Percentiles rank a stretch among this genome's conserved stretches.
phyloP scores from a whole-genome alignment of 2,113 vertebrate species.

The Hydropotes inermis region DNA sequence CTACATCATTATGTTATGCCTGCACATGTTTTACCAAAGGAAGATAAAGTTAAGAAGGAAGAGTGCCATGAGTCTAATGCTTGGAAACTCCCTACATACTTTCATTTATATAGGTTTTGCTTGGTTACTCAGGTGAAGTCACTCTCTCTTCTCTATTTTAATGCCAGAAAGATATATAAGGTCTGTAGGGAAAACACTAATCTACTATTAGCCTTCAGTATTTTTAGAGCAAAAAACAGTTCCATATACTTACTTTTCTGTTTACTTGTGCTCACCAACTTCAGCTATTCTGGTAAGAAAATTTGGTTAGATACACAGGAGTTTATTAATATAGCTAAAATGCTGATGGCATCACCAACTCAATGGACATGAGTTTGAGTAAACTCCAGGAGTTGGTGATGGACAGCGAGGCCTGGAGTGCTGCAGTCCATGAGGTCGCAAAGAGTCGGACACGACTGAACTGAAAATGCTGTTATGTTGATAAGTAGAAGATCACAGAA shows the following conservation, averaged over 20 bases:
- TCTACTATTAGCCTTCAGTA: slow-evolving; percentile 45
- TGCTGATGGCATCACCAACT: neutral
- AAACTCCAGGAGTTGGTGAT: neutral
- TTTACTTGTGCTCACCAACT: neutral
- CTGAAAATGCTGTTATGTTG: neutral
- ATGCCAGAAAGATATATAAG: slow-evolving; percentile 6
- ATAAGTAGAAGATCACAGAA: neutral
- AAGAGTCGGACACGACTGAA: neutral
- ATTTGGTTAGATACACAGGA: neutral
- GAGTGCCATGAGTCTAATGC: neutral
- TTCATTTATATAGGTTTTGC: slow-evolving; percentile 41
- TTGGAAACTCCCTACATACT: slow-evolving; percentile 61
- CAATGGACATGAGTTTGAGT: neutral
- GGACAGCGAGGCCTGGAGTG: neutral
- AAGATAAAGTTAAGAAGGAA: slow-evolving; percentile 17
- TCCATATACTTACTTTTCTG: neutral
- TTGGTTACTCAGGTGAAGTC: slow-evolving; percentile 60
- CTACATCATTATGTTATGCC: neutral
- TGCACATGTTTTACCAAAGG: slow-evolving; percentile 3
- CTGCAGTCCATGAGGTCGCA: neutral
- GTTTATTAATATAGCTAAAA: neutral
- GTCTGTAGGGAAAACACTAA: slow-evolving; percentile 7
- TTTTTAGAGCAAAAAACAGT: slow-evolving; percentile 48
- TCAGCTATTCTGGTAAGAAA: slow-evolving; percentile 43
- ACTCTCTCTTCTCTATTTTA: slow-evolving; percentile 52